phyloP scores from a whole-genome alignment of 2,888 invertebrate genomes.

The Aleiodes alternator region DNA sequence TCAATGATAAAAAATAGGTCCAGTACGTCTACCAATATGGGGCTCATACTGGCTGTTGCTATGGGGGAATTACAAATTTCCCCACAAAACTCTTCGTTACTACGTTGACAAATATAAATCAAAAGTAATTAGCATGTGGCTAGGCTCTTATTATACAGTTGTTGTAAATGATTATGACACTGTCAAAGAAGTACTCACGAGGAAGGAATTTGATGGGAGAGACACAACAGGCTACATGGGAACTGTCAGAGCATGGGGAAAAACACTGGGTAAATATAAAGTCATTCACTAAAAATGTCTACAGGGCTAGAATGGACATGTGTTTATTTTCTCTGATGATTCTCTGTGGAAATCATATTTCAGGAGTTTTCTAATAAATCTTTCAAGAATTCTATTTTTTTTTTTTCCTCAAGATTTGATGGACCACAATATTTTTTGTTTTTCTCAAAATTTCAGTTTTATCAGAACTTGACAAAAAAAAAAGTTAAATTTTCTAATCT shows the following conservation, averaged over 20 bases:
- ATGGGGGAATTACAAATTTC: conserved; percentile 76
- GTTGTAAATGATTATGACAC: conserved; percentile 78
- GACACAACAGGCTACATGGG: conserved; percentile 75
- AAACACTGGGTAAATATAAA: conserved; percentile 74
- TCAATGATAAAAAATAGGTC: conserved; percentile 74
- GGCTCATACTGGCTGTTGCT: conserved; percentile 80
- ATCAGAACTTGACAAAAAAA: too few relatives aligned
- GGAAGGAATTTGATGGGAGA: conserved; percentile 81
- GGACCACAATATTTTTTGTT: too few relatives aligned
- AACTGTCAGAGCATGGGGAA: conserved; percentile 78
- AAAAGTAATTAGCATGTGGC: conserved; percentile 78
- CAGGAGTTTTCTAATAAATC: too few relatives aligned
- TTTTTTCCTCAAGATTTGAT: too few relatives aligned
- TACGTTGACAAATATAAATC: conserved; percentile 79
- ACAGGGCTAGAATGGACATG: too few relatives aligned
- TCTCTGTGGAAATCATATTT: too few relatives aligned
- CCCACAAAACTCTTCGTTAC: conserved; percentile 76
- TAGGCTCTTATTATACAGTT: conserved; percentile 77
- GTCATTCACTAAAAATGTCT: too few relatives aligned
- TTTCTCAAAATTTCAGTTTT: too few relatives aligned
- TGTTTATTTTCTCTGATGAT: too few relatives aligned
- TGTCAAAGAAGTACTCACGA: conserved; percentile 78
- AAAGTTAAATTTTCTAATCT: too few relatives aligned
- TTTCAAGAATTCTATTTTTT: too few relatives aligned
- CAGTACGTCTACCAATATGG: conserved; percentile 80